Base-by-base conservation (phyloP, 1,140 invertebrate genomes). In the Listronotus oregonensis region DNA sequence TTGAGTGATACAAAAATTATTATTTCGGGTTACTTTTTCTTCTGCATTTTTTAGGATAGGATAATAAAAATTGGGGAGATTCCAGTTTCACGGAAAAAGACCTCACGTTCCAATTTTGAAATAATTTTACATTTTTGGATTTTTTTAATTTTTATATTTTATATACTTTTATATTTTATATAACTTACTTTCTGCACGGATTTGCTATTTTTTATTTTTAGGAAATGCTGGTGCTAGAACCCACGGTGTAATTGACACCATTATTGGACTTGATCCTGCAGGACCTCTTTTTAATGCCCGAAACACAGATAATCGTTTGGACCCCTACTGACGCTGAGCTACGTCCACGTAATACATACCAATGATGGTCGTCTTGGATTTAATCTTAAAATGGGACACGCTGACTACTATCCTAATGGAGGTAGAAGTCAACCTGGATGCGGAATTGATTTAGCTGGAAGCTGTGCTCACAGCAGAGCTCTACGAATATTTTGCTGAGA, bases 331-430 rank as follows among this genome's bases (percentile, higher is more conserved):
- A 89, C 68, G 87, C 84, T 0, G 58, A n/a, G 73, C 6, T 86
- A 85, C 67, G 87, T 89, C 0, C 85, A 88, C 66, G 81, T 87
- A 0, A 82, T 89, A 37, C 88, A 89, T 71, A 85, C 87, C 0
- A 85, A 87, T 71, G 83, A 80, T 70, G 77, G 83, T 63, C 58
- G 83, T 64, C 80, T 89, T 27, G 87, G 85, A 4, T 86, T 88
- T 68, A 77, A 78, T 34, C 82, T 81, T 3, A 83, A 86, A 0
- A 73, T 88, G 52, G 87, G 87, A 3, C 85, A 89, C 71, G 86
- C 84, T 34, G 89, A 91, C 77, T 91, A 90, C 73, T 90, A 86
- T 75, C 85, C 87, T 10, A 90, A 90, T 72, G 87, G 87, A 32
- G 87, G 86, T 6, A 79, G 76, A 1, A 71, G 78, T 9, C 90